Percentiles rank a stretch among this genome's conserved stretches.
phyloP scores from a whole-genome alignment of 2,797 vertebrate species.

The Rhabdophis nuchalis region DNA sequence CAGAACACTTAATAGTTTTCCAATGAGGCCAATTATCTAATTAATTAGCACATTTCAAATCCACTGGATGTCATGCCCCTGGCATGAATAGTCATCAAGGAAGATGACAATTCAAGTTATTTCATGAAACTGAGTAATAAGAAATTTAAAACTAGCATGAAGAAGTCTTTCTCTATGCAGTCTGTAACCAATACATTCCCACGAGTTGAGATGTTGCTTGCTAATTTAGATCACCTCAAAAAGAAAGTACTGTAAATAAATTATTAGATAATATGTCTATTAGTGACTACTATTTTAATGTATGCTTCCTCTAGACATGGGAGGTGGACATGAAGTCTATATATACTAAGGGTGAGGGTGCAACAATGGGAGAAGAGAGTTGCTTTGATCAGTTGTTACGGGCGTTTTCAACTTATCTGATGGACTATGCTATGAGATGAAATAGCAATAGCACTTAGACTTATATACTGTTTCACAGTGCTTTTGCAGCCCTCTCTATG shows the following conservation, averaged over 20 bases:
- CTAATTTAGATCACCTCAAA: not conserved
- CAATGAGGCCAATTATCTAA: not conserved
- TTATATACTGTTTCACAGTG: no score
- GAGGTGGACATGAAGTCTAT: not conserved
- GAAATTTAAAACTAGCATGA: not conserved
- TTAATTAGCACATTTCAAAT: not conserved
- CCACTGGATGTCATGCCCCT: not conserved
- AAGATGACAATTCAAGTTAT: not conserved
- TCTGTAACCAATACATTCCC: not conserved
- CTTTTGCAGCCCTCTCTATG: no score
- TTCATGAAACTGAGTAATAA: not conserved
- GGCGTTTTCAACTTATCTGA: not conserved
- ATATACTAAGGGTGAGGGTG: not conserved
- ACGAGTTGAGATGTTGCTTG: not conserved
- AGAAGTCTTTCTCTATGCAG: not conserved
- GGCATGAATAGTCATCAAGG: not conserved
- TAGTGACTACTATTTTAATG: not conserved
- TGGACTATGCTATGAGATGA: not conserved
- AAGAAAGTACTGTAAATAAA: not conserved
- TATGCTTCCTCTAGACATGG: not conserved
- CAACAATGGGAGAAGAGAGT: not conserved
- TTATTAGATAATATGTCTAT: not conserved
- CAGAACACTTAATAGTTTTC: not conserved
- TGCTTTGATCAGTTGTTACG: not conserved
- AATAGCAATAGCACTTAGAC: not conserved